Conservation (phyloP, 2,113 vertebrate species). For the Rhizomys pruinosus region DNA sequence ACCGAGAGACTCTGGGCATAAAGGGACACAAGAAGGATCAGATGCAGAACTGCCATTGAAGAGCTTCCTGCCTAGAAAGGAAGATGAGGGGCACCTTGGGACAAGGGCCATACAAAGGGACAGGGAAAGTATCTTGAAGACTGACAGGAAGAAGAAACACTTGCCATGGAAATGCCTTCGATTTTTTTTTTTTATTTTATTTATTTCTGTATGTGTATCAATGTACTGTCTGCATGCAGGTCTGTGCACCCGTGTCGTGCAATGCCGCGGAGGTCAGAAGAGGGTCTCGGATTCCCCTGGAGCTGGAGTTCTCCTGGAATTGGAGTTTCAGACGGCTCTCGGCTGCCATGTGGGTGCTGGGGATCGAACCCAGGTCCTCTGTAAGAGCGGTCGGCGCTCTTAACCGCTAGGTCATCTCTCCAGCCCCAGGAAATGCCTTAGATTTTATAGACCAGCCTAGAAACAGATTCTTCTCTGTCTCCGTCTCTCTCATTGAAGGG, state of each 20-base stretch:
- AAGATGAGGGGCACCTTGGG: not conserved
- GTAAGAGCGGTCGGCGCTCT: no score
- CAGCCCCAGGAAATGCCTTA: not conserved
- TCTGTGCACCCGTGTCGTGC: no score
- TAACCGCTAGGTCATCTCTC: no score
- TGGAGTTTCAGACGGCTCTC: no score
- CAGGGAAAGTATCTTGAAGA: not conserved
- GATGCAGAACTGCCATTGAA: not conserved
- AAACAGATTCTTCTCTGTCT: not conserved
- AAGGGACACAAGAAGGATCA: not conserved
- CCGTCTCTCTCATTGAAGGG: not conserved
- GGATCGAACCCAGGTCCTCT: no score
- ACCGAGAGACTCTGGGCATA: not conserved
- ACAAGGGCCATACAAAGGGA: not conserved
- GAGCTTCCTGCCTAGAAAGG: not conserved
- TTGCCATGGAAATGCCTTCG: not conserved
- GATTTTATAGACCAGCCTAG: slow-evolving; percentile 32
- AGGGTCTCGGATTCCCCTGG: no score
- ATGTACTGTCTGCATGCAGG: no score
- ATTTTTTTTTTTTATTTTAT: no score
- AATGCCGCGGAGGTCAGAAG: no score
- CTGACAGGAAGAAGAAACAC: not conserved
- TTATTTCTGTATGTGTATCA: no score
- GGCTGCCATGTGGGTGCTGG: no score
- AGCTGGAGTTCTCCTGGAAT: no score